Evolutionary conservation across 2,888 invertebrate genomes (phyloP), one percentile per base, ranked within the genome.

Genomic region (Andrena minutula): DNA sequence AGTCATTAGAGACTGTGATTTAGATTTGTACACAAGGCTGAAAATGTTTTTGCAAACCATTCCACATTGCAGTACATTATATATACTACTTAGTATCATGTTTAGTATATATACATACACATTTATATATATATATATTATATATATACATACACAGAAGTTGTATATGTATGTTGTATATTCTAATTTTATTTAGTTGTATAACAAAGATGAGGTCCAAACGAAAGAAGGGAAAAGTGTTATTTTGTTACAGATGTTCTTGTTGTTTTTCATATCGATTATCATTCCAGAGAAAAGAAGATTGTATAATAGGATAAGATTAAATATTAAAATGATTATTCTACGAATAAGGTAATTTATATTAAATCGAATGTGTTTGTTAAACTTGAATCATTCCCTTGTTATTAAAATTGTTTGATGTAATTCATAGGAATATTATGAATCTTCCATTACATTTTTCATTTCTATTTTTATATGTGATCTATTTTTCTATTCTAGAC

Each of bases 11-110:
- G 76, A 87, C 84, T 89, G 86, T 90, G 89, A 89, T 90, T 85
- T 84, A 84, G 83, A 83, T 81, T 75, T 91, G 82, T 89, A 90
- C 76, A 89, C 88, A 88, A 87, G 83, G 79, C 89, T 86, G 77
- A 89, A 75, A 86, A 69, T 87, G 66, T 83, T 88, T 85, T 84
- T 79, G 72, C 58, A 88, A 76, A 86, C 64, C 74, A 79, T 82
- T 79, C 60, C 72, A 75, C 72, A 49, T 76, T 56, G 20, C 51
- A 7, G 23, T 64, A 51, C 16, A 70, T 47, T 64, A 80, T 60
- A 69, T 69, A 51, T 75, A 77, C 56, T 53, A 41, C 41, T 41
- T 41, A 76, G 74, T 79, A 77, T 82, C 51, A 72, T 56, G 47
- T 58, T 63, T 71, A 66, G 28, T 66, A 82, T 51, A 69, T 66